Evolutionary conservation across 2,888 invertebrate genomes (phyloP).

Genomic region (Temnothorax ravouxi): DNA sequence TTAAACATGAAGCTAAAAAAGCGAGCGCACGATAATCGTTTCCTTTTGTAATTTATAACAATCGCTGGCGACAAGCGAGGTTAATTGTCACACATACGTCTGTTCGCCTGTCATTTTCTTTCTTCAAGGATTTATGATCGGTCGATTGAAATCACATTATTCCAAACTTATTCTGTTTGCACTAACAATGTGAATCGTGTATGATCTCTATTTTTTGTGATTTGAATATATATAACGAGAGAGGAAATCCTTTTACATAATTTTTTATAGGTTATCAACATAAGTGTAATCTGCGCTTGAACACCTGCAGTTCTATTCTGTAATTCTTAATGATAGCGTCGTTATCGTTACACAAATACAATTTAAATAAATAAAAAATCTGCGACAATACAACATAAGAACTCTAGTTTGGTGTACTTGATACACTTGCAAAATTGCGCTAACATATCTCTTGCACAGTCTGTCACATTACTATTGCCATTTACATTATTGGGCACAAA

Average conservation of each 20-base stretch:
- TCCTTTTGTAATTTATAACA: background rate
- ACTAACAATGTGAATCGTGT: background rate
- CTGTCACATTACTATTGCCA: background rate
- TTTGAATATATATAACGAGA: background rate
- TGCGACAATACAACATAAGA: background rate
- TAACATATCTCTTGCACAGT: background rate
- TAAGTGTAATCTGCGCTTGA: background rate
- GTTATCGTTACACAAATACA: background rate
- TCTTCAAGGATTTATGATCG: background rate
- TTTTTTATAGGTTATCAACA: slow-evolving; percentile 10
- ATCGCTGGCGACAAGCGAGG: background rate
- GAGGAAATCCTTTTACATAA: background rate
- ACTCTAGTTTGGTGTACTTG: background rate
- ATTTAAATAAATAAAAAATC: background rate
- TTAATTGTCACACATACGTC: background rate
- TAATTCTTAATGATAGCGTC: background rate
- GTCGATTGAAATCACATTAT: background rate
- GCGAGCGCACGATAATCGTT: background rate
- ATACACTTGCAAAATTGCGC: background rate
- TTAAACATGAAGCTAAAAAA: background rate
- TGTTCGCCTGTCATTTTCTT: background rate
- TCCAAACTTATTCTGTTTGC: background rate
- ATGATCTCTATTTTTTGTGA: background rate
- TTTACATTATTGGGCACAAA: background rate
- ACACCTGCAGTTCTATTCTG: background rate